These are phyloP conservation scores for Metopolophium dirhodum DNA, from an alignment of 1,140 invertebrate genomes.

Conservation along the genomic window DNA sequence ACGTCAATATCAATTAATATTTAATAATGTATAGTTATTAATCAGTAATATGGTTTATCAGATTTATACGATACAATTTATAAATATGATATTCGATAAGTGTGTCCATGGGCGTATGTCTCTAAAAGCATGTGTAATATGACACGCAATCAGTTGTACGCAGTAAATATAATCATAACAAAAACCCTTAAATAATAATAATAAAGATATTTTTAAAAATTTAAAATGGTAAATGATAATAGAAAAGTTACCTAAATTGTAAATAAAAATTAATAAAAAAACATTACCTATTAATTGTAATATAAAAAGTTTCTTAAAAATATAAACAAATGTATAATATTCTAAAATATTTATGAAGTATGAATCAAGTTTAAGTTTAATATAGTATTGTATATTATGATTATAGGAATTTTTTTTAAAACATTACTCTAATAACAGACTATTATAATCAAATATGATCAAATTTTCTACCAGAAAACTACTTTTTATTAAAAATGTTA, in stretches of 20 bases:
- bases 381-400: no score
- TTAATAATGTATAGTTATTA: background rate
- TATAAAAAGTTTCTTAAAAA: no score
- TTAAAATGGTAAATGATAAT: no score
- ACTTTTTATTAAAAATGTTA: background rate
- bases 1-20: background rate
- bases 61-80: background rate
- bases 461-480: no score
- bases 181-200: background rate
- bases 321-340: no score
- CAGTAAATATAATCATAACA: background rate
- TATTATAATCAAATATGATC: no score
- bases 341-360: no score
- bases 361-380: no score
- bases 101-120: background rate
- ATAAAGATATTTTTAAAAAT: no score
- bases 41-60: background rate
- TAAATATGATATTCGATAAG: background rate
- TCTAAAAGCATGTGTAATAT: background rate
- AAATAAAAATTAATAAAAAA: background rate
- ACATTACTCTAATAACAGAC: no score
- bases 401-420: no score
- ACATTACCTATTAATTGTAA: background rate
- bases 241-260: no score
- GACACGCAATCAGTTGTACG: background rate